phyloP scores from a whole-genome alignment of 2,113 vertebrate genomes.

The Myrmophylax atrothorax region DNA sequence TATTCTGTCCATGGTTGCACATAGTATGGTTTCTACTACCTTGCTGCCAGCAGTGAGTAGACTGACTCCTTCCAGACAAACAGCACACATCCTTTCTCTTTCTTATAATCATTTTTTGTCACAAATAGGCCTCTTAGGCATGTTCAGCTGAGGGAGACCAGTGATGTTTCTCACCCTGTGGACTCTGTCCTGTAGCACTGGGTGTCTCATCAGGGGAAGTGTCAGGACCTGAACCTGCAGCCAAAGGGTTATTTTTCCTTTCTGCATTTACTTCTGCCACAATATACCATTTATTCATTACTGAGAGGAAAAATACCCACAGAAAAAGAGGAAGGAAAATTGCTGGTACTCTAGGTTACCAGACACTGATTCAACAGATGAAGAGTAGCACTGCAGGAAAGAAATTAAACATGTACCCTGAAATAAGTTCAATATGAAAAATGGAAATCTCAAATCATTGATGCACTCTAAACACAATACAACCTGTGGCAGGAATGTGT shows the following conservation, averaged over 20 bases:
- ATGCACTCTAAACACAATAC: neutral
- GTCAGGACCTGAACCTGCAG: neutral
- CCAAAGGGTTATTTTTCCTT: neutral
- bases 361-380: neutral
- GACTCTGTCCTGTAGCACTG: accelerated
- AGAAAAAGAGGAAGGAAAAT: neutral
- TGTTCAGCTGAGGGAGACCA: neutral
- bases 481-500: neutral
- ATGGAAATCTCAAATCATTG: neutral
- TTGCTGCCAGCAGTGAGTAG: neutral
- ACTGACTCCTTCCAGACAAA: neutral
- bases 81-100: neutral
- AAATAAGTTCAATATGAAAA: neutral
- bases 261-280: neutral
- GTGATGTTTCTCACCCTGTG: neutral
- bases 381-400: neutral
- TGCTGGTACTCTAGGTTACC: neutral
- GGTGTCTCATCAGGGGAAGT: neutral
- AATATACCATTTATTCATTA: neutral
- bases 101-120: neutral
- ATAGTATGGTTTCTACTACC: neutral
- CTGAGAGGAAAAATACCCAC: neutral
- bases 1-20: neutral
- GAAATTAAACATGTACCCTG: neutral
- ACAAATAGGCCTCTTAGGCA: neutral